These are phyloP conservation scores for Isoperla grammatica DNA, from an alignment of 2,888 invertebrate species.

Conservation along the genomic window DNA sequence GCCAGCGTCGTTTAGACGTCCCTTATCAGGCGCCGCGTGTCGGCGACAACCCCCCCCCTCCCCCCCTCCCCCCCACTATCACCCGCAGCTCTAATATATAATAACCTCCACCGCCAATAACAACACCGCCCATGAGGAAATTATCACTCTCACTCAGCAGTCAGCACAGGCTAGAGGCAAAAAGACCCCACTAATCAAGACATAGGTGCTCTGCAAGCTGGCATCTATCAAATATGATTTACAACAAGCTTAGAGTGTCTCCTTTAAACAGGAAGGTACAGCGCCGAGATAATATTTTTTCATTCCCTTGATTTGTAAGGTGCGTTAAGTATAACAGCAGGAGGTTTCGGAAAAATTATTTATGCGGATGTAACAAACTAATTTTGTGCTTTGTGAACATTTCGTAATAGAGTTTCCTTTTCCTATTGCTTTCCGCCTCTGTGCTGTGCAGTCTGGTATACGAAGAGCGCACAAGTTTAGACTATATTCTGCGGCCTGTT, in stretches of 20 bases:
- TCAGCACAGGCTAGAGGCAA: not conserved
- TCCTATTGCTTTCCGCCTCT: not conserved
- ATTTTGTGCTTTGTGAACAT: conserved; percentile 1
- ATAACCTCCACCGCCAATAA: conserved; percentile 9
- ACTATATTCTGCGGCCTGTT: not conserved
- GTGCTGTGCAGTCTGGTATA: too few relatives aligned
- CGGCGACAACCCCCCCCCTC: not conserved
- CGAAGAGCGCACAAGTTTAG: too few relatives aligned
- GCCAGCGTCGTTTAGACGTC: conserved; percentile 5
- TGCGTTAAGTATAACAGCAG: not conserved
- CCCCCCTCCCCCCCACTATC: too few relatives aligned
- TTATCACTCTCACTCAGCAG: conserved; percentile 9
- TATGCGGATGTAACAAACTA: conserved; percentile 2
- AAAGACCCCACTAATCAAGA: conserved; percentile 10
- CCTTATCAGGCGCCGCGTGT: conserved; percentile 18
- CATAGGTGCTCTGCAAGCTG: not conserved
- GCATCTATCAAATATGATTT: conserved; percentile 8
- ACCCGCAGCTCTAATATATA: conserved; percentile 14
- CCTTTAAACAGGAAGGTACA: not conserved
- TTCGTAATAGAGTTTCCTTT: conserved; percentile 4
- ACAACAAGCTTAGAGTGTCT: conserved; percentile 3
- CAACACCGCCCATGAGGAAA: conserved; percentile 10
- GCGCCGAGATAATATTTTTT: not conserved
- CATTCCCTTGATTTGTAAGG: conserved; percentile 9
- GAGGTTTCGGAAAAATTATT: conserved; percentile 5